phyloP scores from a whole-genome alignment of 2,113 vertebrate species.

The Eublepharis macularius region DNA sequence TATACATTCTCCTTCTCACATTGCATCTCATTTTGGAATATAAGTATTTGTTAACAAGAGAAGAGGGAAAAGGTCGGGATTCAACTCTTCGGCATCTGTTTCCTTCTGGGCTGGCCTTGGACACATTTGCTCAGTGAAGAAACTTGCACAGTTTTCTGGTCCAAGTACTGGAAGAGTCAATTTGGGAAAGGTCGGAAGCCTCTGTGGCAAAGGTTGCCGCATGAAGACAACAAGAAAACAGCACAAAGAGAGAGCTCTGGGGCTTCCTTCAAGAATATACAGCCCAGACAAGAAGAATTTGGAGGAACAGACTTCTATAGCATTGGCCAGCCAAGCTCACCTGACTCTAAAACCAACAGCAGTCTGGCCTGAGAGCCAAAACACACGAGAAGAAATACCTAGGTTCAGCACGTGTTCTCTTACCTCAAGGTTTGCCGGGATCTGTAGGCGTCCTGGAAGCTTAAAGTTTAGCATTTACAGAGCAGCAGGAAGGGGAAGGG shows the following conservation, averaged over 20 bases:
- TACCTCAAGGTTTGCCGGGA: too few relatives aligned
- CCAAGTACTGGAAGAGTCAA: neutral
- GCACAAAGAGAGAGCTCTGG: neutral
- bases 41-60: slow-evolving; percentile 33
- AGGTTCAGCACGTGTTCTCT: too few relatives aligned
- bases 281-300: too few relatives aligned
- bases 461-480: too few relatives aligned
- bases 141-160: neutral
- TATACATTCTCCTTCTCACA: slow-evolving; percentile 42
- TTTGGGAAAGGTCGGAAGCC: neutral
- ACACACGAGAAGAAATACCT: too few relatives aligned
- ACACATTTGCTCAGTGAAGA: neutral
- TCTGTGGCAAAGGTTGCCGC: neutral
- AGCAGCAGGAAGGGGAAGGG: too few relatives aligned
- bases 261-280: neutral
- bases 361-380: too few relatives aligned
- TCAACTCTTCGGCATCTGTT: neutral
- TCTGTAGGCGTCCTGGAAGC: too few relatives aligned
- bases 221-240: neutral
- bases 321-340: too few relatives aligned
- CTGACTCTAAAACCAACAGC: too few relatives aligned
- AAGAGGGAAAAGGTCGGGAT: neutral
- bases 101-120: neutral
- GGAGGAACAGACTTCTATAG: too few relatives aligned
- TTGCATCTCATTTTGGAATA: slow-evolving; percentile 48